Evolutionary conservation across 1,140 invertebrate genomes (phyloP).

Genomic region (Achroia grisella): DNA sequence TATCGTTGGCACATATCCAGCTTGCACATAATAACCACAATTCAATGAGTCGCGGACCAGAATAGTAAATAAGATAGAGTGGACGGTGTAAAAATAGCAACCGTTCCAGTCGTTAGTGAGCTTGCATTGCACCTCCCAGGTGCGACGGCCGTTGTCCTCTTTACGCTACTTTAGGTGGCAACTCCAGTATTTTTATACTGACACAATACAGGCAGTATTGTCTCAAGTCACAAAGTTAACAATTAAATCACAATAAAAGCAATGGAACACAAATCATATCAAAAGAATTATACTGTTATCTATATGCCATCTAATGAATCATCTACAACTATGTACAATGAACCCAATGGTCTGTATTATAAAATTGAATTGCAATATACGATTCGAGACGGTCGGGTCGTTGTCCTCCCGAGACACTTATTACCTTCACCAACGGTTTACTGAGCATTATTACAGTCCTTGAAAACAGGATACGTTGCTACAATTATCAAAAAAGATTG

Average conservation of each 20-base stretch:
- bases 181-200: too few species aligned
- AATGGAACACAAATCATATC: too few species aligned
- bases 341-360: conserved; percentile 47
- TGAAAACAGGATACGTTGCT: conserved; percentile 43
- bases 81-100: conserved; percentile 67
- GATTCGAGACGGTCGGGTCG: conserved; percentile 59
- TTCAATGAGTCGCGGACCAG: conserved; percentile 71
- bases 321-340: conserved; percentile 46
- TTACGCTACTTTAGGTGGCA: conserved; percentile 6
- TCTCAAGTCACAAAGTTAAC: too few species aligned
- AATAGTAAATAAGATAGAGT: conserved; percentile 73
- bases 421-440: conserved; percentile 54
- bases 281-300: conserved; percentile 13
- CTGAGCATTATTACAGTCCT: conserved; percentile 54
- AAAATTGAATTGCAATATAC: conserved; percentile 48
- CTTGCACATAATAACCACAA: conserved; percentile 72
- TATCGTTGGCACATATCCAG: conserved; percentile 62
- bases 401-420: conserved; percentile 55
- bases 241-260: too few species aligned
- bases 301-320: conserved; percentile 43
- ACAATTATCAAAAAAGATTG: conserved; percentile 5
- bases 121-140: conserved; percentile 62
- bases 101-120: conserved; percentile 58
- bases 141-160: conserved; percentile 51
- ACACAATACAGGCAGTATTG: too few species aligned